phyloP scores from a whole-genome alignment of 2,888 invertebrate genomes.

The Osedax frankpressi region DNA sequence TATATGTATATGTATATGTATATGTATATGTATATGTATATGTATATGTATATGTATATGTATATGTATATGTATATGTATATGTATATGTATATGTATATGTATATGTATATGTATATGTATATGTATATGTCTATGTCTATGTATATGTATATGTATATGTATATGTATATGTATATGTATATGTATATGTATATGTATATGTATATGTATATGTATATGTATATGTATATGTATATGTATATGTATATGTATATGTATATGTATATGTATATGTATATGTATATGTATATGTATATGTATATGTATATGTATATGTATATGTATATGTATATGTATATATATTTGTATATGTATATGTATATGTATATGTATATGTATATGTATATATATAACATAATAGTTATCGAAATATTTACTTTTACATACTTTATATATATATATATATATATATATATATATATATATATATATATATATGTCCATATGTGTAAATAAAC shows the following conservation, averaged over 20 bases:
- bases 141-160: not conserved
- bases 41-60: not conserved
- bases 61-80: not conserved
- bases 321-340: constrained; percentile 1
- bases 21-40: not conserved
- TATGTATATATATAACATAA: too few relatives aligned
- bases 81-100: not conserved
- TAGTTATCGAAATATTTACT: too few relatives aligned
- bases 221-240: not conserved
- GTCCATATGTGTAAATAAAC: not conserved
- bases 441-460: not conserved
- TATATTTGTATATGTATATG: not conserved
- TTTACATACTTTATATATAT: too few relatives aligned
- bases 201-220: not conserved
- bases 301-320: constrained; percentile 1
- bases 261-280: not conserved
- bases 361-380: constrained; percentile 1
- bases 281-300: not conserved
- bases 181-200: not conserved
- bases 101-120: not conserved
- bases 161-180: not conserved
- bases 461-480: not conserved
- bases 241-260: not conserved
- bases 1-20: not conserved
- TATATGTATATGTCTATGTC: not conserved